phyloP scores from a whole-genome alignment of 1,140 invertebrate species.

The Drosophila guanche region DNA sequence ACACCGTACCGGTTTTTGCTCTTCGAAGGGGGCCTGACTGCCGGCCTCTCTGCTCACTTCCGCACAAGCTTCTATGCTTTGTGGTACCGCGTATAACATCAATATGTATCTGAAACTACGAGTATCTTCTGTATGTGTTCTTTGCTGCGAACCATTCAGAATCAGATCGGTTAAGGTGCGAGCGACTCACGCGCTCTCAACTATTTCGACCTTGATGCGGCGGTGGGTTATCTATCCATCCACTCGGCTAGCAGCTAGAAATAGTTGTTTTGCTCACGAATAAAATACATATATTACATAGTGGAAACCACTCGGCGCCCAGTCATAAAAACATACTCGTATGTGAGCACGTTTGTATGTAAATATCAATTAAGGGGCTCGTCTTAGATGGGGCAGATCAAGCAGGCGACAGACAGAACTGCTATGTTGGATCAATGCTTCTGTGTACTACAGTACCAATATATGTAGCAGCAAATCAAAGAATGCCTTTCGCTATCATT shows the following conservation, averaged over 20 bases:
- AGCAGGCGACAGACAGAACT: conserved; percentile 28
- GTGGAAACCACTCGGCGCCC: neutral
- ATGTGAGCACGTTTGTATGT: neutral
- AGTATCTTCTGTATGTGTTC: neutral
- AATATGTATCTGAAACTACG: conserved; percentile 28
- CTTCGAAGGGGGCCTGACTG: conserved; percentile 27
- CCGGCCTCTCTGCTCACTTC: conserved; percentile 24
- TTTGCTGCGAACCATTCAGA: conserved; percentile 9
- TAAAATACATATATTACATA: conserved; percentile 27
- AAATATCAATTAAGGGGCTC: conserved; percentile 51
- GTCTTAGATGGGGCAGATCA: conserved; percentile 37
- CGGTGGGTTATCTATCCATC: conserved; percentile 50
- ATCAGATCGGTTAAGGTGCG: conserved; percentile 38
- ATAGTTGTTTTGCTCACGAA: conserved; percentile 37
- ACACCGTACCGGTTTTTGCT: conserved; percentile 31
- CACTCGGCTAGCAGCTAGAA: conserved; percentile 17
- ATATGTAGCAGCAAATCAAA: neutral
- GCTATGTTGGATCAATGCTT: neutral
- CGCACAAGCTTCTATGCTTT: conserved; percentile 28
- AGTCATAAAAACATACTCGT: neutral
- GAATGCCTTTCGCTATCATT: conserved; percentile 1
- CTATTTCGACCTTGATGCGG: conserved; percentile 73
- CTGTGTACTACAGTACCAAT: no score
- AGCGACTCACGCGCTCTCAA: conserved; percentile 57
- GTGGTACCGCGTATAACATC: conserved; percentile 25